Base-by-base conservation (phyloP, 2,888 invertebrate genomes). In the Tyria jacobaeae region DNA sequence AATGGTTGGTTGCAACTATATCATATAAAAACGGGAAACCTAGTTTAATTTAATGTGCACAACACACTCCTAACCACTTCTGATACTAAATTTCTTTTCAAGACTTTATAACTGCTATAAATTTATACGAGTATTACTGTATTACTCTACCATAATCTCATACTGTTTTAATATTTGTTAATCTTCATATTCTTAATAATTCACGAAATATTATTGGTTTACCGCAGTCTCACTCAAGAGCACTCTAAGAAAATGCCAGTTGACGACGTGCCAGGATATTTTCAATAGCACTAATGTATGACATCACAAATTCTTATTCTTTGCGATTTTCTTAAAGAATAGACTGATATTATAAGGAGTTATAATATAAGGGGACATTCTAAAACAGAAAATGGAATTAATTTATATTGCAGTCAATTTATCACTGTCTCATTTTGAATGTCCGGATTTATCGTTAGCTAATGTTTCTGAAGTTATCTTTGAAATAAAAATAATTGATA, bases 241-340 rank as follows among this genome's bases (percentile, higher is more conserved):
- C 39, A 54, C 34, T 62, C 44, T 56, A 52, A 7, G 41, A 15
- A 51, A 34, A 15, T 60, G 60, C 60, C 59, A 68, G 64, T 75
- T 76, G 64, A 73, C 39, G 54, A 25, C 17, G 64, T 73, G 77
- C 77, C 74, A 76, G 56, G 64, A 68, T 54, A 17, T 57, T 57
- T 60, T 56, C 48, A 0, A 41, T 49, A 47, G 17, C 35, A 35
- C 31, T 53, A 41, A 63, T 71, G 47, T 62, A 73, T 59, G 59
- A 54, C 56, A 59, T 50, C 52, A 21, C 57, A 61, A 59, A 52
- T 60, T 2, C 27, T 5, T 9, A 44, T 21, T 57, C 62, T 50
- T 21, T 41, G 44, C 41, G 48, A 59, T 56, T 48, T 60, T n/a
- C 17, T 57, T 41, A 17, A 27, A 49, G 48, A 31, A 35, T 57